Base-by-base conservation (phyloP, 35 echinoderm and acorn worm species). In the Ophioderma brevispina region DNA sequence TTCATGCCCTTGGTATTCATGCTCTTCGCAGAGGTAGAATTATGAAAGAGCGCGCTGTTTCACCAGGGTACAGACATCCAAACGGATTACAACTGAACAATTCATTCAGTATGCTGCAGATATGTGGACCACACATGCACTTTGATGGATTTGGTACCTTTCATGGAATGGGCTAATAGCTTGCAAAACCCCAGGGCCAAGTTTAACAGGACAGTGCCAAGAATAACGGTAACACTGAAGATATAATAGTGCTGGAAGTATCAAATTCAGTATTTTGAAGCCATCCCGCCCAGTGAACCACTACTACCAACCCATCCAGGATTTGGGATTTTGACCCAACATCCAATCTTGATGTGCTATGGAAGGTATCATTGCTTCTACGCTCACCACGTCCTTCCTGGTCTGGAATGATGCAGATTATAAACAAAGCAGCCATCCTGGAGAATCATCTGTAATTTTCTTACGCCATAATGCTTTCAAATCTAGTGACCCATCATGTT, bases 81-180 rank as follows among this genome's bases (percentile, higher is more conserved):
- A n/a, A n/a, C n/a, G n/a, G n/a, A n/a, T n/a, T n/a, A n/a, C n/a
- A n/a, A 83, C 90, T 82, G 93, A 88, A 18, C 39, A 77, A 41
- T 46, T 49, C 30, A 81, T 88, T 55, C 90, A 90, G 32, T 88
- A 94, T 90, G 88, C 87, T 23, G 90, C 90, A 88, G 88, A 88
- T 8, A 94, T 90, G 0, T n/a, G n/a, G n/a, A n/a, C n/a, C n/a
- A n/a, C n/a, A n/a, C n/a, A n/a, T n/a, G n/a, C n/a, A n/a, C 4
- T 10, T 95, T 10, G 89, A 95, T 85, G 94, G 94, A 30, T 36
- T 38, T 55, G 76, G 76, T 21, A 84, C 94, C 46, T 95, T 95
- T 38, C 94, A 95, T 92, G 89, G 94, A 31, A 95, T 95, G 94
- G 89, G 94, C 0, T 88, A 88, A 3, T 92, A 92, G 59, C 79